Percentiles rank a stretch among this genome's conserved stretches.
Evolutionary conservation across 2,113 vertebrate species (phyloP).

Genomic region (Bolborhynchus lineola): DNA sequence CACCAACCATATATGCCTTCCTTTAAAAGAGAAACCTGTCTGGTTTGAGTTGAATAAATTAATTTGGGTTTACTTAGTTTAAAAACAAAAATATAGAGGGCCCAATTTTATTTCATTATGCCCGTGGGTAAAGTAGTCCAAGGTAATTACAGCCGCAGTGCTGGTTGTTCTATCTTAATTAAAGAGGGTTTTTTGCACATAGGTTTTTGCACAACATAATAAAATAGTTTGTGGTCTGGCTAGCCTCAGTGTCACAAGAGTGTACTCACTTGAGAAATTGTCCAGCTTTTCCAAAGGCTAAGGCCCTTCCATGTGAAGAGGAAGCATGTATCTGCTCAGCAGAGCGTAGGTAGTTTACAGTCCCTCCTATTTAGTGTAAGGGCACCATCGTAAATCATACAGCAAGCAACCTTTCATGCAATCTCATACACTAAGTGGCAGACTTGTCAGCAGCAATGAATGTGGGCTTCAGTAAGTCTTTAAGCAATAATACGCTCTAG

Average conservation of each 20-base stretch:
- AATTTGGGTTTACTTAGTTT: constrained; percentile 68
- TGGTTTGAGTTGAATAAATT: constrained; percentile 60
- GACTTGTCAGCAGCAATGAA: constrained; percentile 46
- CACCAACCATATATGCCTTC: constrained; percentile 22
- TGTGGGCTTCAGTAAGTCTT: constrained; percentile 25
- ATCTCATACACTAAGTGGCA: neutral
- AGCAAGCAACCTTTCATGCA: neutral
- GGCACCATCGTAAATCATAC: neutral
- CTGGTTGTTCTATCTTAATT: constrained; percentile 65
- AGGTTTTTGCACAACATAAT: constrained; percentile 56
- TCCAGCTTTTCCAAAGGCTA: constrained; percentile 45
- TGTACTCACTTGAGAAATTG: constrained; percentile 32
- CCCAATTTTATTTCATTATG: constrained; percentile 64
- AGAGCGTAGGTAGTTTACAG: constrained; percentile 25
- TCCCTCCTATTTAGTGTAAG: constrained; percentile 5
- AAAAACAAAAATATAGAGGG: constrained; percentile 56
- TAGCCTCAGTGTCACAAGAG: constrained; percentile 56
- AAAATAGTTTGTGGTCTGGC: constrained; percentile 60
- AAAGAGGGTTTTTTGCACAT: constrained; percentile 37
- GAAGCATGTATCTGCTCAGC: neutral
- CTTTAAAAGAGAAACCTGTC: constrained; percentile 70
- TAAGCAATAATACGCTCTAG: neutral
- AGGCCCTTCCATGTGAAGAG: constrained; percentile 17
- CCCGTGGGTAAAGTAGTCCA: constrained; percentile 51
- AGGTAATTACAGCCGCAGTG: constrained; percentile 46